Evolutionary conservation across 2,797 vertebrate genomes (phyloP).

Genomic region (Notolepis coatsorum): DNA sequence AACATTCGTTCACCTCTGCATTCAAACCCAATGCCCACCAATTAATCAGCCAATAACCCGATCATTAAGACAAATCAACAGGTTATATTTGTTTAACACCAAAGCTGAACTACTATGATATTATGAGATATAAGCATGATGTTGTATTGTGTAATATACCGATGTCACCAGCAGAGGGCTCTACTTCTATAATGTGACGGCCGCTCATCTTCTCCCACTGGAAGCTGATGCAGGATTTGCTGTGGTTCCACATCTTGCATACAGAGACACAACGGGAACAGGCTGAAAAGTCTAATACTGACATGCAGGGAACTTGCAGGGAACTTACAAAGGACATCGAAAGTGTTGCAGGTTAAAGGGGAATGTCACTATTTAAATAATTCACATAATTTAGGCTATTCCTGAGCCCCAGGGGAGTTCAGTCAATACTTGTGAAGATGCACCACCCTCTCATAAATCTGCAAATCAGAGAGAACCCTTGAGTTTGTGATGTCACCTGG

Average conservation of each 20-base stretch:
- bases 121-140: no score
- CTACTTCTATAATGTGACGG: constrained; percentile 86
- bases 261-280: constrained; percentile 14
- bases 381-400: no score
- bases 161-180: constrained; percentile 85
- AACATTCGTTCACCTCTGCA: constrained; percentile 81
- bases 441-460: no score
- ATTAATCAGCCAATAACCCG: neutral
- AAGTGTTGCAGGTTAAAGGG: no score
- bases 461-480: no score
- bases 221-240: constrained; percentile 86
- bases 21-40: constrained; percentile 1
- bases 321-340: no score
- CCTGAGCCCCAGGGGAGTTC: no score
- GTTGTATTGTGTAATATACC: constrained; percentile 74
- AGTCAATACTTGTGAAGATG: no score
- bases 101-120: neutral
- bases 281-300: neutral
- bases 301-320: neutral
- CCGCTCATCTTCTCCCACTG: constrained; percentile 82
- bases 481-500: no score
- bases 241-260: constrained; percentile 95
- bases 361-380: no score
- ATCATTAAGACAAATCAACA: neutral
- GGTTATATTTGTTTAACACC: neutral